Evolutionary conservation across 2,113 vertebrate species (phyloP).

Genomic region (Pontoporia blainvillei): DNA sequence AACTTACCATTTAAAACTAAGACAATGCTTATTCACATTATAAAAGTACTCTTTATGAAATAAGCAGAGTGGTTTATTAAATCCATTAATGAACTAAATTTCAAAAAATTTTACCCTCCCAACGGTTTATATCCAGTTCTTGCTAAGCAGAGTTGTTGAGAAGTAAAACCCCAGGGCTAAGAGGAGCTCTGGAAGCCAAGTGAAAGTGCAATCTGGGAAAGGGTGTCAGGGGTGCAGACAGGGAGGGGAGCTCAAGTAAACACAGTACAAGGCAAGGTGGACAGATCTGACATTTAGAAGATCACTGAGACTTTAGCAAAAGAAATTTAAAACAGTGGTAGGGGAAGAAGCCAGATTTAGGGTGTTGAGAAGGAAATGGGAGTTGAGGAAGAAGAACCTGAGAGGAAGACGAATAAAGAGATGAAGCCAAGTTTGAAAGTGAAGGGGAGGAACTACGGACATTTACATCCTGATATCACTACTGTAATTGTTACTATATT

Average conservation of each 20-base stretch:
- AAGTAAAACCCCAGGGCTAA: not conserved
- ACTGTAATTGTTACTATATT: not conserved
- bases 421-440: not conserved
- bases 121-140: not conserved
- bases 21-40: constrained; percentile 2
- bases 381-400: not conserved
- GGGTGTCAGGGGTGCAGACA: not conserved
- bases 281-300: not conserved
- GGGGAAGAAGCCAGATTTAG: not conserved
- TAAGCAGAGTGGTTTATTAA: not conserved
- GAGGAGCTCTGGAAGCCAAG: not conserved
- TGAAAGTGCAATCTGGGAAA: not conserved
- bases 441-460: not conserved
- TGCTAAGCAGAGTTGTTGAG: not conserved
- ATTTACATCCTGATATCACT: not conserved
- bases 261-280: not conserved
- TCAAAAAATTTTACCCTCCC: not conserved
- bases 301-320: not conserved
- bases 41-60: not conserved
- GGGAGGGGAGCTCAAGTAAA: not conserved
- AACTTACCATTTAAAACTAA: not conserved
- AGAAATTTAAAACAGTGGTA: not conserved
- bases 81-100: constrained; percentile 7
- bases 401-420: not conserved
- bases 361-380: not conserved